Evolutionary conservation across 2,113 vertebrate genomes (phyloP).

Genomic region (Barnardius zonarius): DNA sequence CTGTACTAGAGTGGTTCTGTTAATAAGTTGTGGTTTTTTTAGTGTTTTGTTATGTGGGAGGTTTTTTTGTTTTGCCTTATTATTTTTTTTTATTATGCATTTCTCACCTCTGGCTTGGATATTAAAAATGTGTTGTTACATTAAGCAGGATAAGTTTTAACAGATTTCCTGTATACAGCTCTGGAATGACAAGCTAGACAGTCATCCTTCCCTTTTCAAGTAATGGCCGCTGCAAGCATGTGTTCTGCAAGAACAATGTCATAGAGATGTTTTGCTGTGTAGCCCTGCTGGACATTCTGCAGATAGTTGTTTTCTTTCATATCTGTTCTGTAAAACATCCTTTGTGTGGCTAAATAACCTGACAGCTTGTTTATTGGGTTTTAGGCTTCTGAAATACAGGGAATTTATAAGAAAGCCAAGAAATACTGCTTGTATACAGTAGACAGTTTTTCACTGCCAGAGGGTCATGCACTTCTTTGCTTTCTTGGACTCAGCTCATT

Average conservation of each 20-base stretch:
- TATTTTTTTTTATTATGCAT: background rate
- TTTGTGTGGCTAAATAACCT: background rate
- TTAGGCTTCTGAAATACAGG: background rate
- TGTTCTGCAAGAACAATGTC: background rate
- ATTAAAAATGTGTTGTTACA: background rate
- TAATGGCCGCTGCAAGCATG: background rate
- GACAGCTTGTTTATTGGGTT: background rate
- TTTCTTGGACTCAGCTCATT: background rate
- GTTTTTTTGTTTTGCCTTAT: background rate
- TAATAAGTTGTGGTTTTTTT: background rate
- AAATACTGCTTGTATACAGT: background rate
- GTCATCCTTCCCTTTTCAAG: background rate
- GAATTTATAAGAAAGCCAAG: background rate
- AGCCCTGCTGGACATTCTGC: background rate
- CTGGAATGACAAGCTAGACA: background rate
- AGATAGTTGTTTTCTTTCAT: background rate
- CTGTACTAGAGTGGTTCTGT: background rate
- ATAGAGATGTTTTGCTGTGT: background rate
- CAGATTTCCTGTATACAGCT: background rate
- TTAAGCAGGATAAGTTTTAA: background rate
- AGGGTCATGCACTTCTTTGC: background rate
- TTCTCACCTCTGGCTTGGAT: background rate
- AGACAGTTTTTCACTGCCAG: background rate
- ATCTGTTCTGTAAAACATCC: background rate
- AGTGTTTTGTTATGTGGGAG: background rate